phyloP scores from a whole-genome alignment of 1,140 invertebrate genomes.

The Drosophila guanche region DNA sequence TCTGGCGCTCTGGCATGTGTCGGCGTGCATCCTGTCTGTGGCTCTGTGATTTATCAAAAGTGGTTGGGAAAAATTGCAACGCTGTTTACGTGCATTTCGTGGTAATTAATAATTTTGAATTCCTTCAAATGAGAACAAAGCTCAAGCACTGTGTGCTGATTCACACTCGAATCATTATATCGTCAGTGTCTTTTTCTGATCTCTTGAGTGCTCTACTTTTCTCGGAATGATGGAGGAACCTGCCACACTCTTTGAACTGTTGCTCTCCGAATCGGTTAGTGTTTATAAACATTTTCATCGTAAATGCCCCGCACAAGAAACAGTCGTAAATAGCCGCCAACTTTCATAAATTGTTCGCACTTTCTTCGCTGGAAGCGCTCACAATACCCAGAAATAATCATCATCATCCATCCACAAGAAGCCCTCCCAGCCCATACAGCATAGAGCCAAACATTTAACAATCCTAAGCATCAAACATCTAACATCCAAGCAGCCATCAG shows the following conservation, averaged over 20 bases:
- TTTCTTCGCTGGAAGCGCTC: slow-evolving; percentile 50
- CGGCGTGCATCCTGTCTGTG: slow-evolving; percentile 4
- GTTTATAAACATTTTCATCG: slow-evolving; percentile 63
- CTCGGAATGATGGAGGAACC: background rate
- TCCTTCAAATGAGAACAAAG: slow-evolving; percentile 15
- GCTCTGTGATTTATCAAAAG: slow-evolving; percentile 66
- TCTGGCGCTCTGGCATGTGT: slow-evolving; percentile 37
- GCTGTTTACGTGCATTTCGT: slow-evolving; percentile 34
- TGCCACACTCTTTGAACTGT: slow-evolving; percentile 9
- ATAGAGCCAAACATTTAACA: slow-evolving; percentile 10
- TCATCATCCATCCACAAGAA: slow-evolving; percentile 18
- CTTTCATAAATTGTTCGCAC: slow-evolving; percentile 67
- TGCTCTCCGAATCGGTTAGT: slow-evolving; percentile 2
- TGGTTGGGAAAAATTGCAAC: slow-evolving; percentile 37
- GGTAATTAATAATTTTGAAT: slow-evolving; percentile 62
- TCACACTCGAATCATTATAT: slow-evolving; percentile 19
- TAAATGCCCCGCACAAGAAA: slow-evolving; percentile 32
- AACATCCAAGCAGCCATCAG: slow-evolving; percentile 1
- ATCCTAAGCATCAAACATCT: no score
- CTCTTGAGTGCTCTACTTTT: slow-evolving; percentile 14
- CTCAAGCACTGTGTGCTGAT: slow-evolving; percentile 2
- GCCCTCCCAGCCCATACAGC: no score
- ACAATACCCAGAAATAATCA: slow-evolving; percentile 40
- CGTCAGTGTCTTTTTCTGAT: slow-evolving; percentile 3
- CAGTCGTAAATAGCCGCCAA: slow-evolving; percentile 45